Evolutionary conservation across 2,113 vertebrate species (phyloP).

Genomic region (Gavia stellata): DNA sequence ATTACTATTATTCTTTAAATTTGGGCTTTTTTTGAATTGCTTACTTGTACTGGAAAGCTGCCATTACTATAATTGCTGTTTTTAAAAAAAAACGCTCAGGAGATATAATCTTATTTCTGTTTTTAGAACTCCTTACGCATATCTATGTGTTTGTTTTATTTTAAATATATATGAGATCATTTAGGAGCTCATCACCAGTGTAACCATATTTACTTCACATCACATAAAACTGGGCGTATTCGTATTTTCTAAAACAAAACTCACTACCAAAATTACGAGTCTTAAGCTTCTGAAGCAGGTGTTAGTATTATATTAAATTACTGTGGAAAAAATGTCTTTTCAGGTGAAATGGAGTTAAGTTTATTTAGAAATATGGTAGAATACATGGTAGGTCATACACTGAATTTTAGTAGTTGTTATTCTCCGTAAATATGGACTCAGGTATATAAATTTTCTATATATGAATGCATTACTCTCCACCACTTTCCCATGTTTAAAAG

Average conservation of each 20-base stretch:
- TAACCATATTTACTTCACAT: neutral
- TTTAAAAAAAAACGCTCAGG: neutral
- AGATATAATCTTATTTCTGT: neutral
- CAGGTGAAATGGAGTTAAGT: neutral
- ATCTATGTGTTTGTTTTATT: neutral
- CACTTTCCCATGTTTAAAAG: neutral
- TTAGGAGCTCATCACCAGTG: neutral
- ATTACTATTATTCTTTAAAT: neutral
- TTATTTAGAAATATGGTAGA: neutral
- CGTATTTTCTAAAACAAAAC: neutral
- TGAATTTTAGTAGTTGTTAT: neutral
- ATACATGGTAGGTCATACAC: neutral
- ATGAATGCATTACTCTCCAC: neutral
- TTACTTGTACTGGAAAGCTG: neutral
- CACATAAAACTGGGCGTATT: neutral
- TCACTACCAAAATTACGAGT: neutral
- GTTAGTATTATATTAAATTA: neutral
- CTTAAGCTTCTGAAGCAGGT: neutral
- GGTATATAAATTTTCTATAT: neutral
- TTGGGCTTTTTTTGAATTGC: neutral
- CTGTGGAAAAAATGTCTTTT: neutral
- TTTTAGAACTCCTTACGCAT: neutral
- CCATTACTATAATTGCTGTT: neutral
- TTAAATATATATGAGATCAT: neutral
- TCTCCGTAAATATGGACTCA: neutral